Evolutionary conservation across 2,113 vertebrate species (phyloP).

Genomic region (Cervus canadensis): DNA sequence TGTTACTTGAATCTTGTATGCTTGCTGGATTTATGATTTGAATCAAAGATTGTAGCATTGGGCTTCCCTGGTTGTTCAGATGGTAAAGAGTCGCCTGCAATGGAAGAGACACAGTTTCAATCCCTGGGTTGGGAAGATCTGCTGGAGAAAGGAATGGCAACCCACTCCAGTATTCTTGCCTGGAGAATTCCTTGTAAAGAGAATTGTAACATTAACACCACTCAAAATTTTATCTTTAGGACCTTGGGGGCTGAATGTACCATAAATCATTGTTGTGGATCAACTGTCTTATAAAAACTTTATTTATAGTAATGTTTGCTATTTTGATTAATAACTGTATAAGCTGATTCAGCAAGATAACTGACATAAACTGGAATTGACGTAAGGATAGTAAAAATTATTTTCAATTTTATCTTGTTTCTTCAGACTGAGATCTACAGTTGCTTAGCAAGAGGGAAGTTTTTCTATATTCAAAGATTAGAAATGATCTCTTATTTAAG

Average conservation of each 20-base stretch:
- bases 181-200: background rate
- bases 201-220: background rate
- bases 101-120: background rate
- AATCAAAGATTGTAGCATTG: background rate
- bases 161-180: background rate
- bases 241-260: background rate
- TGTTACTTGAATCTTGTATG: background rate
- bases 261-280: background rate
- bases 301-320: background rate
- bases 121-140: background rate
- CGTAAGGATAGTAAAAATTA: background rate
- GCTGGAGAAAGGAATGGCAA: background rate
- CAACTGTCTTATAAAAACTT: background rate
- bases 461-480: background rate
- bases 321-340: background rate
- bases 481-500: background rate
- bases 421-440: background rate
- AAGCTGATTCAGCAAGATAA: background rate
- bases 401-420: background rate
- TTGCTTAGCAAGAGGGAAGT: background rate
- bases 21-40: background rate
- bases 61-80: background rate
- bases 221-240: background rate
- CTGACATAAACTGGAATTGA: background rate
- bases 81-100: background rate